phyloP scores from a whole-genome alignment of 2,113 vertebrate species.

The Gallinago jamesoni region DNA sequence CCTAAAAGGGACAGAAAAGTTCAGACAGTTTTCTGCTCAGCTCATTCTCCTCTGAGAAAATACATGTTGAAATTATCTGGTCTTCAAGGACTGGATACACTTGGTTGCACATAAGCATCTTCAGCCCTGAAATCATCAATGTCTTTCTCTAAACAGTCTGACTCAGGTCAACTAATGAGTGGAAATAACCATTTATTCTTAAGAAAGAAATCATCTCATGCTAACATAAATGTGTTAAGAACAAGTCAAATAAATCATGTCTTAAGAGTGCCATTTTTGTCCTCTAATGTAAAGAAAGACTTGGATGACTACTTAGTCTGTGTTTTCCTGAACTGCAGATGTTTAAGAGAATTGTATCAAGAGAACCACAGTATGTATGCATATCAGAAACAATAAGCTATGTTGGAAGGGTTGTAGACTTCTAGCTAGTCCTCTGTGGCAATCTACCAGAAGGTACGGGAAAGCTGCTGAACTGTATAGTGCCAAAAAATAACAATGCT shows the following conservation, averaged over 20 bases:
- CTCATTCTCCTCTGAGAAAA: neutral
- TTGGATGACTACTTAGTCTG: neutral
- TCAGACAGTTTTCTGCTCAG: neutral
- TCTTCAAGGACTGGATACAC: neutral
- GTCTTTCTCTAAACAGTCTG: neutral
- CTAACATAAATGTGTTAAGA: neutral
- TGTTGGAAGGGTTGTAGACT: neutral
- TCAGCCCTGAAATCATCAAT: neutral
- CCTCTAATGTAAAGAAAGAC: neutral
- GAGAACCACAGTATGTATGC: neutral
- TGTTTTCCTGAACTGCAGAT: neutral
- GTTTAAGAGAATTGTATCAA: neutral
- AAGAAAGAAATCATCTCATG: neutral
- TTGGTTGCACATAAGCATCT: neutral
- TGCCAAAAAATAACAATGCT: accelerated
- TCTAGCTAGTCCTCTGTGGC: neutral
- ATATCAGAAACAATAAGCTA: neutral
- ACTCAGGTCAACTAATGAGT: neutral
- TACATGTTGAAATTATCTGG: neutral
- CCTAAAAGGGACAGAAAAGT: neutral
- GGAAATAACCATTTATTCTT: neutral
- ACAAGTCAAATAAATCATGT: neutral
- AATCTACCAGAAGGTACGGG: neutral
- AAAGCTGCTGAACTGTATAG: neutral
- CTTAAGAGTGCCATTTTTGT: neutral